These are phyloP conservation scores for Periplaneta americana DNA, from an alignment of 1,140 invertebrate genomes.

Conservation along the genomic window DNA sequence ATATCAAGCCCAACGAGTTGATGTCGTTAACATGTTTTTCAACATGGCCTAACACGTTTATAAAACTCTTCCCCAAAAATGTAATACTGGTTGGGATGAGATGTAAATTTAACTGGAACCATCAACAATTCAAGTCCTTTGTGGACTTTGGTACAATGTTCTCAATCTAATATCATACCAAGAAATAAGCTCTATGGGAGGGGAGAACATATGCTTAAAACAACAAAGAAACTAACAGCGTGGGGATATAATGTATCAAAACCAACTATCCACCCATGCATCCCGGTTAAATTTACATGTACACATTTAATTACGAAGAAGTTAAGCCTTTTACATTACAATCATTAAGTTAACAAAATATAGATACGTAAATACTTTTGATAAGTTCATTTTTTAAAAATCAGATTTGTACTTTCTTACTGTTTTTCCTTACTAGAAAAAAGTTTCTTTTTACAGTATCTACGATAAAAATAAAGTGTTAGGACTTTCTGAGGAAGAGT, in stretches of 20 bases:
- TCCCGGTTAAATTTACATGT: neutral
- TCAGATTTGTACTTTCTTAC: constrained; percentile 11
- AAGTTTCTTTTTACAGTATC: constrained; percentile 4
- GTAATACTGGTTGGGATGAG: neutral
- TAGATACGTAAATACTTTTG: constrained; percentile 8
- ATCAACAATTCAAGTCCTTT: neutral
- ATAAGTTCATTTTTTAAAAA: constrained; percentile 4
- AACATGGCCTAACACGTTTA: neutral
- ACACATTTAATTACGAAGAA: neutral
- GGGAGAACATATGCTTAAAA: neutral
- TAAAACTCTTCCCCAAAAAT: neutral
- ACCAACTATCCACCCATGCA: neutral
- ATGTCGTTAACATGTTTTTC: neutral
- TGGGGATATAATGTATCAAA: neutral
- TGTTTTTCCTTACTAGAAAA: neutral
- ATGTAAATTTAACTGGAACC: neutral
- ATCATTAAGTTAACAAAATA: constrained; percentile 11
- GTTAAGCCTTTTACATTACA: neutral
- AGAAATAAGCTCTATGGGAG: neutral
- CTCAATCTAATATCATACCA: neutral
- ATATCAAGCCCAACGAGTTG: neutral
- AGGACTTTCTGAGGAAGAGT: constrained; percentile 13
- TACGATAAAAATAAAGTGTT: constrained; percentile 4
- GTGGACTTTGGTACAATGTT: neutral
- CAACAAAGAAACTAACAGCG: neutral